These are phyloP conservation scores for Microcebus ravelobensis DNA, from an alignment of 2,113 vertebrate species.

Conservation along the genomic window DNA sequence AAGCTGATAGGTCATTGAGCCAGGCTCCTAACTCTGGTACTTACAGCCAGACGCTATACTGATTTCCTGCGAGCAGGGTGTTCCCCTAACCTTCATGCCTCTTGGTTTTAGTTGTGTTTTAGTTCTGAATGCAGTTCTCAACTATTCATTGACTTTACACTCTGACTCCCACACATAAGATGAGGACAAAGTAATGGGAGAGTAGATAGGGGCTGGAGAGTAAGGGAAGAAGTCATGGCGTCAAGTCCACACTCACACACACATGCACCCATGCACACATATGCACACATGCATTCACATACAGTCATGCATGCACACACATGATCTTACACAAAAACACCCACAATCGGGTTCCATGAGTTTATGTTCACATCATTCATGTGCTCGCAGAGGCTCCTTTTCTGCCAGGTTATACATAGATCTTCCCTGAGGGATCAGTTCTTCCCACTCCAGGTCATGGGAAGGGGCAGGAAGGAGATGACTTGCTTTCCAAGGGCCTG, in stretches of 20 bases:
- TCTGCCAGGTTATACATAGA: conserved; percentile 60
- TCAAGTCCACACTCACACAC: not conserved
- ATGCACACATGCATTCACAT: fast-evolving
- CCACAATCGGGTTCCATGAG: not conserved
- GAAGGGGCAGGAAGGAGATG: conserved; percentile 58
- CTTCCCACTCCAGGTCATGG: conserved; percentile 55
- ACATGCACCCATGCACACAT: fast-evolving
- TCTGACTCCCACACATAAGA: not conserved
- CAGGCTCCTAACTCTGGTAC: not conserved
- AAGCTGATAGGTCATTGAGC: not conserved
- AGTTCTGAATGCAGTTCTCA: not conserved
- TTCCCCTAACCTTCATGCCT: not conserved
- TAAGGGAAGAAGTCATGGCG: not conserved
- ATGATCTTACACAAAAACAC: not conserved
- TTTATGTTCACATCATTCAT: not conserved
- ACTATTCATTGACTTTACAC: not conserved
- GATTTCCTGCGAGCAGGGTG: not conserved
- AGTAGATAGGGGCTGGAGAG: not conserved
- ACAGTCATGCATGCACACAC: fast-evolving
- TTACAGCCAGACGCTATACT: not conserved
- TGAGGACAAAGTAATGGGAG: not conserved
- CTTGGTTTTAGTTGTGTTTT: not conserved
- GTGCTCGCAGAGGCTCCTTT: not conserved
- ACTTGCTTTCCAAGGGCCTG: conserved; percentile 23
- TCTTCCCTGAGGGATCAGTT: conserved; percentile 11